phyloP scores from a whole-genome alignment of 2,113 vertebrate species.

The Ameiurus melas region DNA sequence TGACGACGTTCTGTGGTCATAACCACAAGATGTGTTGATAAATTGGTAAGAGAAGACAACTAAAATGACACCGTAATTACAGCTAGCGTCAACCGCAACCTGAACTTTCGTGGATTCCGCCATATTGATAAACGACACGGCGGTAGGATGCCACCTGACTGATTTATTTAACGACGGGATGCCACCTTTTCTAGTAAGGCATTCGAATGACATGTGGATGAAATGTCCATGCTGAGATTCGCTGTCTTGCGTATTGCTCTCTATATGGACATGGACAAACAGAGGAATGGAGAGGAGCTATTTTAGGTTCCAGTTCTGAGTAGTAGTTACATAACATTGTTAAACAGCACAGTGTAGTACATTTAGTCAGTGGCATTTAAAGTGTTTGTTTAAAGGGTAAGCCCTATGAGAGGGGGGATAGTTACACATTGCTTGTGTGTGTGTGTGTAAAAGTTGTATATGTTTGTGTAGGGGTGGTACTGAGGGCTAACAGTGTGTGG shows the following conservation, averaged over 20 bases:
- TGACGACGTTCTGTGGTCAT: not conserved
- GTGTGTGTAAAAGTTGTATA: not conserved
- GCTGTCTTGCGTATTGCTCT: not conserved
- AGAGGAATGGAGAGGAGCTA: slow-evolving; percentile 3
- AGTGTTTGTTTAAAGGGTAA: slow-evolving; percentile 39
- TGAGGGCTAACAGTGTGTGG: slow-evolving; percentile 31
- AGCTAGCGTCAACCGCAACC: not conserved
- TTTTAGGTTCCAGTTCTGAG: slow-evolving; percentile 1
- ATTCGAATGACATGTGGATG: not conserved
- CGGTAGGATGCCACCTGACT: not conserved
- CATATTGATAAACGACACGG: not conserved
- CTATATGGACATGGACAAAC: not conserved
- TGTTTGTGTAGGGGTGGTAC: not conserved
- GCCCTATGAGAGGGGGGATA: slow-evolving; percentile 21
- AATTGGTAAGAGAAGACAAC: not conserved
- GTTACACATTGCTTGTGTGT: not conserved
- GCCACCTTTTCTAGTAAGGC: not conserved
- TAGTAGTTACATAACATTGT: slow-evolving; percentile 27
- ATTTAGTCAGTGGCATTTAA: not conserved
- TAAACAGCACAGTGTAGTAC: slow-evolving; percentile 11
- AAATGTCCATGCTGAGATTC: not conserved
- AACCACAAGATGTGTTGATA: not conserved
- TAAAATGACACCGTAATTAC: not conserved
- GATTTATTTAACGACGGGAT: not conserved
- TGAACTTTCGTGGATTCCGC: not conserved